Base-by-base conservation (phyloP, 2,113 vertebrate genomes). In the Calidris pygmaea region DNA sequence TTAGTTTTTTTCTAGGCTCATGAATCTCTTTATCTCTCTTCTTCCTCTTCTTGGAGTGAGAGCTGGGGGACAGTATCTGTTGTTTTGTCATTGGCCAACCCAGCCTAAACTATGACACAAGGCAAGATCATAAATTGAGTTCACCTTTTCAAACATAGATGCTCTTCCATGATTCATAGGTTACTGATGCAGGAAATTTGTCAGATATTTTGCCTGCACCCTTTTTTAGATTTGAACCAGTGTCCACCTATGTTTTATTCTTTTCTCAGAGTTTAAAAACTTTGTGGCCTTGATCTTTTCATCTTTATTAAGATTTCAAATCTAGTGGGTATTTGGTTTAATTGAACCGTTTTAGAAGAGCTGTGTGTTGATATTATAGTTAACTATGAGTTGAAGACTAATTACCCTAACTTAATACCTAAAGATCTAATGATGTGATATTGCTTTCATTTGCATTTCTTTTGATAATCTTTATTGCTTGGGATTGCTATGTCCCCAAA, bases 361-460 rank as follows among this genome's bases (percentile, higher is more conserved):
- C 26, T 75, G 16, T n/a, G 56, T 91, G 74, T 37, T 91, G 5
- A 12, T 91, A 89, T 67, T 84, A 80, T 23, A 87, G 87, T 77
- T 83, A 75, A 75, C 63, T 68, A 58, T 53, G 82, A 90, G 20
- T 73, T 72, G 34, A 90, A 85, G 71, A 87, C 59, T 94, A 96
- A 96, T 96, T 96, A 84, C 63, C 89, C 67, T 53, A 86, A 90
- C 73, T 93, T 95, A 95, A 96, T 96, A 92, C 75, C n/a, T 86
- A 92, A 95, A 93, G 88, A 95, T 96, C 68, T 86, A 86, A 96
- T 91, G 65, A 84, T 62, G 80, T 89, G 84, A 92, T 96, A 89
- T 52, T 89, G 45, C 70, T 95, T 94, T 78, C 59, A 96, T 93
- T 94, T 94, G 34, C 81, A 73, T 93, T 95, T 27, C 15, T 70